phyloP scores from a whole-genome alignment of 2,888 invertebrate species.

The Taphrorychus bicolor region DNA sequence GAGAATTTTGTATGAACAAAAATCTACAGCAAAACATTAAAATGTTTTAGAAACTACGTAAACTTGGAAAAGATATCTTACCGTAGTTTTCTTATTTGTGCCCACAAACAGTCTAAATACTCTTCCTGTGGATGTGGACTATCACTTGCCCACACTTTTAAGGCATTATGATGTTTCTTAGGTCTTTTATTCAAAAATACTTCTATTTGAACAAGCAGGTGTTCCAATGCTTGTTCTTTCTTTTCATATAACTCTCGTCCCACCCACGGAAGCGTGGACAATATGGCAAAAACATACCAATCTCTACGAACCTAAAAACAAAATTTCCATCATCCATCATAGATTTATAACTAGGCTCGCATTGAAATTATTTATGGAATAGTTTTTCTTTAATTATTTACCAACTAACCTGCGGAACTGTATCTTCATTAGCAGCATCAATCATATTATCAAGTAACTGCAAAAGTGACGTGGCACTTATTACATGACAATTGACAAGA shows the following conservation, averaged over 20 bases:
- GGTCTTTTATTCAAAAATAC: conserved; percentile 90
- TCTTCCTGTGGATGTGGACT: conserved; percentile 95
- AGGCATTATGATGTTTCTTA: conserved; percentile 91
- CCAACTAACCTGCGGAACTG: conserved; percentile 89
- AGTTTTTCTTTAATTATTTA: too few species aligned
- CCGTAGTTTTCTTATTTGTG: conserved; percentile 85
- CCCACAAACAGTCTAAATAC: conserved; percentile 97
- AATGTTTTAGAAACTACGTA: too few species aligned
- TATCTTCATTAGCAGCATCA: conserved; percentile 92
- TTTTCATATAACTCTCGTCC: conserved; percentile 96
- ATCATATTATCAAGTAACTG: conserved; percentile 92
- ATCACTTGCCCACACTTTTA: conserved; percentile 95
- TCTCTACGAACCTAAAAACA: conserved; percentile 70
- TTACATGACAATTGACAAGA: conserved; percentile 95
- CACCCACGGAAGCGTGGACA: conserved; percentile 95
- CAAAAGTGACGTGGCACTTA: conserved; percentile 90
- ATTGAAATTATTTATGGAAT: too few species aligned
- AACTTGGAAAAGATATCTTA: conserved; percentile 4
- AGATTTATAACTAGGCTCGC: too few species aligned
- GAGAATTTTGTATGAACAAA: too few species aligned
- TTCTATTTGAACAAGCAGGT: conserved; percentile 88
- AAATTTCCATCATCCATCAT: neutral
- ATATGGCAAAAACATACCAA: conserved; percentile 87
- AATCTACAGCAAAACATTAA: too few species aligned
- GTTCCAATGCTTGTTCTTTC: conserved; percentile 91